phyloP scores from a whole-genome alignment of 2,113 vertebrate genomes.

The Burhinus oedicnemus region DNA sequence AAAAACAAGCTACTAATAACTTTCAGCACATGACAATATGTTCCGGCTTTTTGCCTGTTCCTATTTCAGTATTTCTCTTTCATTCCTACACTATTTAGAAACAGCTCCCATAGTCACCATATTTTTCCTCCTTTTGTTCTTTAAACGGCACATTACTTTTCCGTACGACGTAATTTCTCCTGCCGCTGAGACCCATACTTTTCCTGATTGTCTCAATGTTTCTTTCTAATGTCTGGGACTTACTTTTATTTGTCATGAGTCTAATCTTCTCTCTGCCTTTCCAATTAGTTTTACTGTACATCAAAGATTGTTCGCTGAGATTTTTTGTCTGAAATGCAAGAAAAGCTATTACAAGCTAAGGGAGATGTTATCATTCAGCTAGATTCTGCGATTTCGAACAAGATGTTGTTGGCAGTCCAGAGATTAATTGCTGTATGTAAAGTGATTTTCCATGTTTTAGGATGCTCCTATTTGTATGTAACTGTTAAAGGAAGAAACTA shows the following conservation, averaged over 20 bases:
- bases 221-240: neutral
- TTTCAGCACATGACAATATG: neutral
- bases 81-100: neutral
- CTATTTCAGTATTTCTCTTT: slow-evolving; percentile 20
- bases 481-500: neutral
- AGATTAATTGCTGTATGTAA: neutral
- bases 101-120: neutral
- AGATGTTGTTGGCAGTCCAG: neutral
- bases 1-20: slow-evolving; percentile 16
- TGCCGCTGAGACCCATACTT: neutral
- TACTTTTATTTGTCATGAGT: slow-evolving; percentile 10
- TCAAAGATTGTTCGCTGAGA: neutral
- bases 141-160: slow-evolving; percentile 8
- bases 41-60: neutral
- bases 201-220: neutral
- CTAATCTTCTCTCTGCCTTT: neutral
- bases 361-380: neutral
- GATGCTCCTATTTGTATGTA: neutral
- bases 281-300: slow-evolving; percentile 32
- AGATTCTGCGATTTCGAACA: neutral
- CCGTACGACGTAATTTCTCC: slow-evolving; percentile 1
- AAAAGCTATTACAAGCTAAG: neutral
- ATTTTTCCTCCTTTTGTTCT: neutral
- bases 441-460: neutral
- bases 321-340: slow-evolving; percentile 8